phyloP scores from a whole-genome alignment of 2,888 invertebrate genomes.

The Agrotis exclamationis region DNA sequence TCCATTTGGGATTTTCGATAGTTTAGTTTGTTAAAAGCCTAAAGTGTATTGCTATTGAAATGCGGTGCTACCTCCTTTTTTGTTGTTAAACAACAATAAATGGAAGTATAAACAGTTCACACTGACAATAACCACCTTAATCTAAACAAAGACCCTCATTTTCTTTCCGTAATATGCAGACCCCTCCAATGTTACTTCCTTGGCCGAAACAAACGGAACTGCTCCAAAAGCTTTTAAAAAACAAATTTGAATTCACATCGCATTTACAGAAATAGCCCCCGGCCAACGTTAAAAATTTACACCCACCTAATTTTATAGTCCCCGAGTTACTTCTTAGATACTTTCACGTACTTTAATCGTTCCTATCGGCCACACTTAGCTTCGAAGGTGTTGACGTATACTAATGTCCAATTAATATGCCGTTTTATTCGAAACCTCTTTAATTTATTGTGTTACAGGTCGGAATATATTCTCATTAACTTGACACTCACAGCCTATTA shows the following conservation, averaged over 20 bases:
- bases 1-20: not conserved
- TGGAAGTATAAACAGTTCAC: not conserved
- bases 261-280: slow-evolving; percentile 70
- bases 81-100: not conserved
- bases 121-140: slow-evolving; percentile 15
- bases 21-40: not conserved
- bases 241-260: slow-evolving; percentile 76
- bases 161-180: slow-evolving; percentile 24
- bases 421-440: slow-evolving; percentile 83
- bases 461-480: slow-evolving; percentile 89
- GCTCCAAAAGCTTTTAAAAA: slow-evolving; percentile 70
- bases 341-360: slow-evolving; percentile 76
- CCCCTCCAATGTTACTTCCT: slow-evolving; percentile 58
- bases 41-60: not conserved
- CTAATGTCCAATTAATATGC: slow-evolving; percentile 90
- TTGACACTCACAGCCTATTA: slow-evolving; percentile 88
- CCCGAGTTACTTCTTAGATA: slow-evolving; percentile 73
- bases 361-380: slow-evolving; percentile 71
- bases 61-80: not conserved
- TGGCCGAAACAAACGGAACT: slow-evolving; percentile 64
- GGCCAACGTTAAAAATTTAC: slow-evolving; percentile 76
- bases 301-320: slow-evolving; percentile 81
- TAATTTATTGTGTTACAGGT: slow-evolving; percentile 86
- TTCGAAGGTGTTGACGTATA: slow-evolving; percentile 82
- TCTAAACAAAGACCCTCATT: slow-evolving; percentile 43